Base-by-base conservation (phyloP, 2,113 vertebrate species). In the Anguilla japonica region DNA sequence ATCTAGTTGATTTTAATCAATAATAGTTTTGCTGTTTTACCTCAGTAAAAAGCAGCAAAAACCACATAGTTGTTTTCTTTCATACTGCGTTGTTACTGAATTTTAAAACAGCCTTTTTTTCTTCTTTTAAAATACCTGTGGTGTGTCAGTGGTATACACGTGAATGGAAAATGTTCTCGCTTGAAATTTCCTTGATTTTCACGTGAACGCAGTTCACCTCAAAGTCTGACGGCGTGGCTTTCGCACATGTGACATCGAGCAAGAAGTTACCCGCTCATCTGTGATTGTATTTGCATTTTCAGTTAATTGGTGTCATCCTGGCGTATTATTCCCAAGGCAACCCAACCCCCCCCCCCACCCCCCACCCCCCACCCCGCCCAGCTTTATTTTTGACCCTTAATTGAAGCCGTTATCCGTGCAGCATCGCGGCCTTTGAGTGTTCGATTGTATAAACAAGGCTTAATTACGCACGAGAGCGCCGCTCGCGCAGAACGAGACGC, bases 391-490 rank as follows among this genome's bases (percentile, higher is more conserved):
- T 89, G 91, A 93, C 93, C 92, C 92, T 93, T 95, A 95, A 96
- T 95, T 95, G 93, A 90, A 90, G 93, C 92, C 91, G 95, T 95
- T 96, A 94, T 89, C 92, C 93, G 91, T 40, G 88, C 88, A 90
- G 92, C 89, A 57, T 91, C 90, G 92, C 88, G 89, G 87, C 88
- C 89, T 94, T 92, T 86, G 91, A 92, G 93, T 93, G 92, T 94
- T 94, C 92, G 92, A 89, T 94, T 93, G 91, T 94, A 93, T 94
- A 93, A 93, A 91, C 88, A 87, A 88, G 90, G 89, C 93, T 94
- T 95, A 96, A 96, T 96, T 95, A 94, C 89, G 91, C 92, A 91
- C 93, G 91, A 94, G 93, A 92, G 92, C 93, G 94, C 95, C 94
- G 92, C 89, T 95, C 94, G 94, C 89, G 94, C 95, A 95, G 93